phyloP scores from a whole-genome alignment of 2,888 invertebrate genomes.

The Malthinus seriepunctatus region DNA sequence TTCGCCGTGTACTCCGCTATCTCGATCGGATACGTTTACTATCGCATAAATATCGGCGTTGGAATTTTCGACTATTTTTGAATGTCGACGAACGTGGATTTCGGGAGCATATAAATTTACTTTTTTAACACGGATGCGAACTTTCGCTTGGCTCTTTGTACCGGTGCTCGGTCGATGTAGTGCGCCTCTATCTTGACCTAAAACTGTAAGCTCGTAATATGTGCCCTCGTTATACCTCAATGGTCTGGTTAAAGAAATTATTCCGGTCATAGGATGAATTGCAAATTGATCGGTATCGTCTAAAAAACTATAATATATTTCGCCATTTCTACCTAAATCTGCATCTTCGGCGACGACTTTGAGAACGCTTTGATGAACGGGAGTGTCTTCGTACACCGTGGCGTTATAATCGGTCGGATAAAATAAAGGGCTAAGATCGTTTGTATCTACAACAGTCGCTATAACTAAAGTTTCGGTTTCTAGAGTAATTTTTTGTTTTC shows the following conservation, averaged over 20 bases:
- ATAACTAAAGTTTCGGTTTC: slow-evolving; percentile 74
- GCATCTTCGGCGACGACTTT: slow-evolving; percentile 91
- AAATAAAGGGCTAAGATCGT: slow-evolving; percentile 93
- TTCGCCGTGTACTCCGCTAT: slow-evolving; percentile 82
- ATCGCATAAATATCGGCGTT: slow-evolving; percentile 88
- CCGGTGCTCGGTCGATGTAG: slow-evolving; percentile 59
- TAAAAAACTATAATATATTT: slow-evolving; percentile 93
- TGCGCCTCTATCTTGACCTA: slow-evolving; percentile 84
- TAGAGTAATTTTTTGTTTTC: slow-evolving; percentile 61
- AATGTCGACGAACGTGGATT: slow-evolving; percentile 77
- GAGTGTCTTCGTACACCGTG: slow-evolving; percentile 85
- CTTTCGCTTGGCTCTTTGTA: slow-evolving; percentile 72
- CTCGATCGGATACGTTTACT: slow-evolving; percentile 80
- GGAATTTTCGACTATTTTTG: slow-evolving; percentile 79
- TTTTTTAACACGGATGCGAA: slow-evolving; percentile 76
- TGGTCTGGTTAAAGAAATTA: slow-evolving; percentile 80
- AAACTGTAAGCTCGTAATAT: slow-evolving; percentile 74
- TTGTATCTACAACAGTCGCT: slow-evolving; percentile 78
- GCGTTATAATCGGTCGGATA: slow-evolving; percentile 86
- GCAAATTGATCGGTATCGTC: slow-evolving; percentile 84
- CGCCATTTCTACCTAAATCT: slow-evolving; percentile 93
- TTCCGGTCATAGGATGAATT: slow-evolving; percentile 90
- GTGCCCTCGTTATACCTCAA: slow-evolving; percentile 72
- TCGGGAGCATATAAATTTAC: slow-evolving; percentile 88
- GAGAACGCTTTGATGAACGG: slow-evolving; percentile 79